Evolutionary conservation across 2,797 vertebrate genomes (phyloP).

Genomic region (Girardinus metallicus): DNA sequence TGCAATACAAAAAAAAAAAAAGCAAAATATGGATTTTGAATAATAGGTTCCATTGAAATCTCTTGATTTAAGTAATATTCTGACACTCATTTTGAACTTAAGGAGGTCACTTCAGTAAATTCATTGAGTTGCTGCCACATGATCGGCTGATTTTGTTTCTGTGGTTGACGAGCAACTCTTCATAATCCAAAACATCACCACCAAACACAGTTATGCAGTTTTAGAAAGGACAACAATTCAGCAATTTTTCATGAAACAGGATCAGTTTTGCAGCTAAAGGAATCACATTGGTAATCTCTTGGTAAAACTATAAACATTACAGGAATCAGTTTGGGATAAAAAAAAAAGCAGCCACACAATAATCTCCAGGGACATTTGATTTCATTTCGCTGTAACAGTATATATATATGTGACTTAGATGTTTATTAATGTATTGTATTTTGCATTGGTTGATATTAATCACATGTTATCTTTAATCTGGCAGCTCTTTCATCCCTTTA

Average conservation of each 20-base stretch:
- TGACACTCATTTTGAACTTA: background rate
- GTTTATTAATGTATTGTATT: constrained; percentile 11
- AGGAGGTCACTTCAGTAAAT: background rate
- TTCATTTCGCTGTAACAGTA: constrained; percentile 12
- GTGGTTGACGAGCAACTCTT: background rate
- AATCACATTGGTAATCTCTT: constrained; percentile 38
- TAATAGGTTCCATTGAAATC: no score
- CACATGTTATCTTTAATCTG: constrained; percentile 50
- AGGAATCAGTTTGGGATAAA: constrained; percentile 49
- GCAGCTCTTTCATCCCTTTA: constrained; percentile 37
- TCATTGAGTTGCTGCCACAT: background rate
- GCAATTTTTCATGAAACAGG: constrained; percentile 31
- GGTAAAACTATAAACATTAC: constrained; percentile 39
- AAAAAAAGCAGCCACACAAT: constrained; percentile 35
- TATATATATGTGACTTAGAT: background rate
- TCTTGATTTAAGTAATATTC: background rate
- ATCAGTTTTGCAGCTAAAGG: constrained; percentile 37
- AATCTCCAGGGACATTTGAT: constrained; percentile 26
- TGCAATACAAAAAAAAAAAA: no score
- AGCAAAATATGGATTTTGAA: no score
- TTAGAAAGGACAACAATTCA: constrained; percentile 43
- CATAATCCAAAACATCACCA: background rate
- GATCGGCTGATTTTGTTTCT: background rate
- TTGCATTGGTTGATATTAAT: constrained; percentile 5
- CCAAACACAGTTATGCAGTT: background rate